Base-by-base conservation (phyloP, 2,888 invertebrate species). In the Ypsolopha sequella region DNA sequence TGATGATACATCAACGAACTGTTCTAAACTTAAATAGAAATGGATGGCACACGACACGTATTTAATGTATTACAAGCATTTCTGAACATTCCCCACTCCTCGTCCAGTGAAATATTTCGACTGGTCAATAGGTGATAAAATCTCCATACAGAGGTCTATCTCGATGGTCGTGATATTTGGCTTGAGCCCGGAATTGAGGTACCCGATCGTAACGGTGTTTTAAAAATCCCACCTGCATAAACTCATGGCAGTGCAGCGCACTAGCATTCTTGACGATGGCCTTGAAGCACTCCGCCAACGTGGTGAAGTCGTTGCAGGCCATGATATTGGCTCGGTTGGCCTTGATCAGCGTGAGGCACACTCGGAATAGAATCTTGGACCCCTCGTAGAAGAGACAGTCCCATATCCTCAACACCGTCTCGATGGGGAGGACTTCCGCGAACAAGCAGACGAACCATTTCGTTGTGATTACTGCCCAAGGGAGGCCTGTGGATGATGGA, bases 381-480 rank as follows among this genome's bases (percentile, higher is more conserved):
- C 98, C 98, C 79, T 98, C 98, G 63, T 94, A 93, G 82, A 98
- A 97, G 54, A 98, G 82, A 68, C 97, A 96, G 78, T 98, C 98
- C 97, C 98, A 98, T 78, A 98, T 94, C 66, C 98, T 89, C 24
- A 97, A 86, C 43, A 97, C 96, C 7, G 98, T 98, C 91, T 98
- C 97, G 53, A 95, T 92, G 0, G 97, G 97, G 54, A 98, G 88
- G 51, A 97, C 96, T 87, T 98, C 97, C 50, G 95, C 95, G 80
- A 93, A 97, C 50, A 97, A 87, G 70, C 97, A 98, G 62, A 98
- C 93, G 72, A 98, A 97, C 97, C 97, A 98, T 82, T 97, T 98
- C 53, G 96, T 96, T 35, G 94, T 93, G 63, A 97, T 92, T 53
- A 97, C 93, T 51, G 95, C 93, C 94, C 96, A 97, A 10, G 95